Percentiles rank a stretch among this genome's conserved stretches.
Evolutionary conservation across 2,113 vertebrate genomes (phyloP).

Genomic region (Archocentrus centrarchus): DNA sequence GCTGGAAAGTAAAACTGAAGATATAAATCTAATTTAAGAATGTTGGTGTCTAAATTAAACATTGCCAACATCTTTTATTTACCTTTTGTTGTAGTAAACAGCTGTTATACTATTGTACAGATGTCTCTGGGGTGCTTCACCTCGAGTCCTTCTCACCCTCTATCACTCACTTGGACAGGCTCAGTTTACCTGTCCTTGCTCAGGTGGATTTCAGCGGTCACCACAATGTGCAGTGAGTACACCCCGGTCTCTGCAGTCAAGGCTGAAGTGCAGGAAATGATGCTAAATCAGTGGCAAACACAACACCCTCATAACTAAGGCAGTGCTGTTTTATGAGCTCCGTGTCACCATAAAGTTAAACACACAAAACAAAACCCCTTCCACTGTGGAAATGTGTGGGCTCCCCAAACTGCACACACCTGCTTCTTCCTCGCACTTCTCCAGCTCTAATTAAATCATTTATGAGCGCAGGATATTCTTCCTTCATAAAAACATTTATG

Average conservation of each 20-base stretch:
- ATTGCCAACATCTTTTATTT: not conserved
- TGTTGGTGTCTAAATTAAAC: not conserved
- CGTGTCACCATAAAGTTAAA: not conserved
- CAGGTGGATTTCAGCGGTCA: not conserved
- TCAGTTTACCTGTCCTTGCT: not conserved
- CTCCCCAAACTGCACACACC: conserved; percentile 18
- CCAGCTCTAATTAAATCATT: conserved; percentile 37
- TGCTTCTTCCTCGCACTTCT: conserved; percentile 1
- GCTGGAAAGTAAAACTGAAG: not conserved
- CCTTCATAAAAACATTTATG: not conserved
- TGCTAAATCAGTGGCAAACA: conserved; percentile 30
- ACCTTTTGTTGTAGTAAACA: conserved; percentile 4
- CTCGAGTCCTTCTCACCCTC: not conserved
- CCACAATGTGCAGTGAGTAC: not conserved
- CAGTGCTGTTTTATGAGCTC: conserved; percentile 44
- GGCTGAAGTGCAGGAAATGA: conserved; percentile 11
- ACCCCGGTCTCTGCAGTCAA: not conserved
- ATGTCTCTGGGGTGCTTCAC: not conserved
- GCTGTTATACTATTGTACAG: not conserved
- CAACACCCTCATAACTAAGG: not conserved
- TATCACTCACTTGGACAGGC: not conserved
- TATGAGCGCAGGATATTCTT: conserved; percentile 13
- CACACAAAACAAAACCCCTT: not conserved
- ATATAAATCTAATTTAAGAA: not conserved
- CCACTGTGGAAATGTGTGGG: conserved; percentile 29